Percentiles rank a stretch among this genome's conserved stretches.
Evolutionary conservation across 2,113 vertebrate genomes (phyloP).

Genomic region (Numida meleagris): DNA sequence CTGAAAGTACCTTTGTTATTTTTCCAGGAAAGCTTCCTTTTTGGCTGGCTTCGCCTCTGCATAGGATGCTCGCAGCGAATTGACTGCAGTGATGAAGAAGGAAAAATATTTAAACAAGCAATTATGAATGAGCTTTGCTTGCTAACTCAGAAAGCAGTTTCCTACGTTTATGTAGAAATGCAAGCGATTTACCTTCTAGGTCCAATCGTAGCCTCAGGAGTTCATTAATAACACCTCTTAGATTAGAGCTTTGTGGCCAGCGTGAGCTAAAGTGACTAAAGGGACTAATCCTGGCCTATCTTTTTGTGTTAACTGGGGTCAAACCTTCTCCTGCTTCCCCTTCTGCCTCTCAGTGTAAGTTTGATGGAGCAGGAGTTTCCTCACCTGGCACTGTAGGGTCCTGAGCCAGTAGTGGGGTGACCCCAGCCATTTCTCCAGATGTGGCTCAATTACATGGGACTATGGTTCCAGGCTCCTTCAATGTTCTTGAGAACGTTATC

Average conservation of each 20-base stretch:
- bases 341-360: neutral
- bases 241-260: neutral
- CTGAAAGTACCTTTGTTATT: constrained; percentile 68
- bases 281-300: neutral
- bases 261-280: neutral
- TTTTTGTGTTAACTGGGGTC: neutral
- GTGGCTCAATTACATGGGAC: neutral
- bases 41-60: neutral
- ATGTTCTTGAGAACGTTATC: constrained; percentile 19
- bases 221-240: neutral
- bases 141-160: neutral
- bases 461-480: neutral
- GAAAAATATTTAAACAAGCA: constrained; percentile 56
- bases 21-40: constrained; percentile 67
- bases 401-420: neutral
- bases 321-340: neutral
- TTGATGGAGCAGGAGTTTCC: neutral
- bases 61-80: constrained; percentile 13
- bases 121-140: constrained; percentile 16
- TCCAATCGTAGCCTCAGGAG: neutral
- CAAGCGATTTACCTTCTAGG: neutral
- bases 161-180: neutral
- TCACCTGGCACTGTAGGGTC: neutral
- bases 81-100: neutral
- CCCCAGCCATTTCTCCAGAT: neutral